Conservation (phyloP, 2,888 invertebrate species). For the Aphodius sticticus region DNA sequence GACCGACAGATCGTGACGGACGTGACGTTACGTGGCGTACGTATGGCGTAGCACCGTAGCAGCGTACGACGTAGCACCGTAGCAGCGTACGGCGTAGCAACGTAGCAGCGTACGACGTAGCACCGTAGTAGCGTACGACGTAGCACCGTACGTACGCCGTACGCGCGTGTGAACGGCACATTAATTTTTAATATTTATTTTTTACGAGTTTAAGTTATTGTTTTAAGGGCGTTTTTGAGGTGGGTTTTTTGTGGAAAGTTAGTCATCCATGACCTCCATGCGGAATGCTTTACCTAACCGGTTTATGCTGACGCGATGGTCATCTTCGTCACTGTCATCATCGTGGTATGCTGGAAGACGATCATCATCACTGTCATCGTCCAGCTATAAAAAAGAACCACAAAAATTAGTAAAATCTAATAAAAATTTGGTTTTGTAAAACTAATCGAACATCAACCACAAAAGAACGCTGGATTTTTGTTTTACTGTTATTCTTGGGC, state of each 20-base stretch:
- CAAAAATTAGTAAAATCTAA: not conserved
- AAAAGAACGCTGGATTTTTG: too few relatives aligned
- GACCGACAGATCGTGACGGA: not conserved
- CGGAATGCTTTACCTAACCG: conserved; percentile 54
- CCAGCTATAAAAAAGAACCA: conserved; percentile 40
- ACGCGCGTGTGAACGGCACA: conserved; percentile 9
- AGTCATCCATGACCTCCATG: conserved; percentile 57
- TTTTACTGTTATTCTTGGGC: too few relatives aligned
- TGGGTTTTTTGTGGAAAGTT: conserved; percentile 28
- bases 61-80: too few relatives aligned
- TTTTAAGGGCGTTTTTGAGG: not conserved
- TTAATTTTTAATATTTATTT: conserved; percentile 15
- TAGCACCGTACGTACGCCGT: too few relatives aligned
- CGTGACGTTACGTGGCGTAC: not conserved
- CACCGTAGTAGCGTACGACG: too few relatives aligned
- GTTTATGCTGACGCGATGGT: conserved; percentile 46
- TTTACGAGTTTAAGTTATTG: not conserved
- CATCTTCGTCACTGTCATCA: conserved; percentile 52
- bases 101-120: too few relatives aligned
- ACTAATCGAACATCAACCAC: too few relatives aligned
- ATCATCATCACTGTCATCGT: conserved; percentile 53
- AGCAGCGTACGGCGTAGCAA: too few relatives aligned
- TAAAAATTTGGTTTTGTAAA: conserved; percentile 11
- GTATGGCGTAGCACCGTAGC: too few relatives aligned
- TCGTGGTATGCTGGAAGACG: conserved; percentile 54